Percentiles rank a stretch among this genome's conserved stretches.
These are phyloP conservation scores for Cliona cf. orientalis DNA, from an alignment of 37 sponge, comb jelly and placozoan genomes.

Conservation along the genomic window DNA sequence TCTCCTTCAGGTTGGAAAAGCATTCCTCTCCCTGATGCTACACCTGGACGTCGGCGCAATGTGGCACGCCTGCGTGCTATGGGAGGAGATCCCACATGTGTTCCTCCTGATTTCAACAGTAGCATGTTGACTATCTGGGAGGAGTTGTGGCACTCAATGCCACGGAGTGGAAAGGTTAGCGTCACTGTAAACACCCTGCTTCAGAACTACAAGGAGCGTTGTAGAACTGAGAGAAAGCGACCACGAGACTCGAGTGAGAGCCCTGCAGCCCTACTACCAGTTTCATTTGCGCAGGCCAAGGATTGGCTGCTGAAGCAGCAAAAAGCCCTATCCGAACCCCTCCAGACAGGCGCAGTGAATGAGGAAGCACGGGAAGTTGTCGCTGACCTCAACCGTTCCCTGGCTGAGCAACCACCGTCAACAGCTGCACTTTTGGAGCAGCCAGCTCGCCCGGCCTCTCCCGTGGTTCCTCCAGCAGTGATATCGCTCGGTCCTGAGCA, in stretches of 20 bases:
- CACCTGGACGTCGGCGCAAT: constrained; percentile 53
- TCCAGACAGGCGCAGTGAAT: constrained; percentile 24
- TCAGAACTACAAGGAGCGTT: constrained; percentile 42
- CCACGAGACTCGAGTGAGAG: constrained; percentile 2
- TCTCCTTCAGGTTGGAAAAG: constrained; percentile 35
- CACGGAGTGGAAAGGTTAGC: constrained; percentile 43
- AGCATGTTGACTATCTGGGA: constrained; percentile 47
- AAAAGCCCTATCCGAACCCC: constrained; percentile 32
- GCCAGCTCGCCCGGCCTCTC: constrained; percentile 51
- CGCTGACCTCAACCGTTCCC: constrained; percentile 40
- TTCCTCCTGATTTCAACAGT: constrained; percentile 42
- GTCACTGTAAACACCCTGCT: constrained; percentile 39
- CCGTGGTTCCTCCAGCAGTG: constrained; percentile 35
- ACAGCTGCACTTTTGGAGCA: constrained; percentile 44
- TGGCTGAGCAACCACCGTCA: constrained; percentile 48
- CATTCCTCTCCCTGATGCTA: constrained; percentile 34
- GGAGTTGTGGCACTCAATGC: constrained; percentile 54
- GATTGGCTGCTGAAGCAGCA: constrained; percentile 62
- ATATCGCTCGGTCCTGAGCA: constrained; percentile 53
- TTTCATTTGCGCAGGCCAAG: constrained; percentile 56
- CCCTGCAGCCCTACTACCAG: constrained; percentile 51
- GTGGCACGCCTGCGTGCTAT: constrained; percentile 35
- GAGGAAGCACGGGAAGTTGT: constrained; percentile 33
- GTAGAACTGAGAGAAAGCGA: constrained; percentile 24
- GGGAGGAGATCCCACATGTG: constrained; percentile 50